Percentiles rank a stretch among this genome's conserved stretches.
Evolutionary conservation across 2,113 vertebrate species (phyloP).

Genomic region (Onychorhynchus coronatus): DNA sequence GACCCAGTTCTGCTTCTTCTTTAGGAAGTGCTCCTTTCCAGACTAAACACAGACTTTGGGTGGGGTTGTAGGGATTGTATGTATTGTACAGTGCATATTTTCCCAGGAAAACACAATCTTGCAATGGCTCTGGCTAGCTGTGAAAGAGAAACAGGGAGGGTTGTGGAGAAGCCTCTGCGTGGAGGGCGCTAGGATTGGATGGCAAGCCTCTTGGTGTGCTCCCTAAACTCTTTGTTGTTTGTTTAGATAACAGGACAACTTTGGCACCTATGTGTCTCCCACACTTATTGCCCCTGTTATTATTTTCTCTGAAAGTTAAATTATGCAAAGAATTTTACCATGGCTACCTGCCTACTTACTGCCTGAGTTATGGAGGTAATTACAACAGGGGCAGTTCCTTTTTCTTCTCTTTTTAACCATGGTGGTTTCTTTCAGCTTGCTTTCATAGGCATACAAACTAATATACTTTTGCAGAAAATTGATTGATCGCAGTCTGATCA

Average conservation of each 20-base stretch:
- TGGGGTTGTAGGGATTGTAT: slow-evolving; percentile 49
- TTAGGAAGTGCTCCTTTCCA: slow-evolving; percentile 48
- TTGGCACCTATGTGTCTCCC: background rate
- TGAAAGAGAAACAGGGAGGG: slow-evolving; percentile 1
- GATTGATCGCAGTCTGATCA: slow-evolving; percentile 72
- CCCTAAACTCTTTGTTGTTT: background rate
- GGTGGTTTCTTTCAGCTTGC: slow-evolving; percentile 9
- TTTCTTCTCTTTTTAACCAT: background rate
- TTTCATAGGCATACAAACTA: slow-evolving; percentile 48
- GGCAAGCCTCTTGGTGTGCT: background rate
- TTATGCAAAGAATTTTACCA: slow-evolving; percentile 14
- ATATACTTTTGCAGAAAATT: slow-evolving; percentile 60
- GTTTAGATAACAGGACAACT: background rate
- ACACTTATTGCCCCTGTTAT: background rate
- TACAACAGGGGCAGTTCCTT: background rate
- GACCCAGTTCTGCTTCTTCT: slow-evolving; percentile 45
- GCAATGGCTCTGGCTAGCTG: slow-evolving; percentile 4
- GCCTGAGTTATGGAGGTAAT: background rate
- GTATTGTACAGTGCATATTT: slow-evolving; percentile 59
- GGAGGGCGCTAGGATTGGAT: background rate
- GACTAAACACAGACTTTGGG: slow-evolving; percentile 71
- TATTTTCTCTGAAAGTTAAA: background rate
- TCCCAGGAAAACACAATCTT: slow-evolving; percentile 59
- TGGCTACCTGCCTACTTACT: slow-evolving; percentile 6
- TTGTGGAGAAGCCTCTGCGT: background rate